These are phyloP conservation scores for Podabrus alpinus DNA, from an alignment of 2,888 invertebrate species.

Conservation along the genomic window DNA sequence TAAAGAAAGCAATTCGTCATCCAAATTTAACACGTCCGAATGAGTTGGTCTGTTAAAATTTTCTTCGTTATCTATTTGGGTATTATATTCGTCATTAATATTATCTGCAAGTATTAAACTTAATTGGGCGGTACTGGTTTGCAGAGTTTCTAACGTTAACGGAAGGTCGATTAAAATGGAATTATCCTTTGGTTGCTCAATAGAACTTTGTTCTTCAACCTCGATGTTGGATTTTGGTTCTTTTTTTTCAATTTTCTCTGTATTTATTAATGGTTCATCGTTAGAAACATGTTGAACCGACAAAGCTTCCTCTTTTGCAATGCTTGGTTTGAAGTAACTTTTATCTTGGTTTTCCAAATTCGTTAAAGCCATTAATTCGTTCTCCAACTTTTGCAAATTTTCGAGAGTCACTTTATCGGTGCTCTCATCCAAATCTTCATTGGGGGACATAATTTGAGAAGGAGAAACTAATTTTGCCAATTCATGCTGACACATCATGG, in stretches of 20 bases:
- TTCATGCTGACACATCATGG: slow-evolving; percentile 4
- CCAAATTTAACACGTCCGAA: not conserved
- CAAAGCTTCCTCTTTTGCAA: not conserved
- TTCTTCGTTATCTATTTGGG: not conserved
- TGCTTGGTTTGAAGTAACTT: not conserved
- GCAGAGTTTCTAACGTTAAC: not conserved
- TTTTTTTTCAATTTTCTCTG: not conserved
- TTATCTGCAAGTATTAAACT: not conserved
- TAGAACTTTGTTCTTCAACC: not conserved
- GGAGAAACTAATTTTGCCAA: not conserved
- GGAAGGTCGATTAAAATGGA: not conserved
- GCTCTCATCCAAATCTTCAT: not conserved
- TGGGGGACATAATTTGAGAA: not conserved
- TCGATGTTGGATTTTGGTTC: not conserved
- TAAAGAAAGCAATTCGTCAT: not conserved
- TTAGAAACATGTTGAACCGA: not conserved
- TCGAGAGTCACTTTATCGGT: slow-evolving; percentile 12
- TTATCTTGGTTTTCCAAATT: not conserved
- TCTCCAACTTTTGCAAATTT: slow-evolving; percentile 17
- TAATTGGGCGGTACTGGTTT: slow-evolving; percentile 1
- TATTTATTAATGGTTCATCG: not conserved
- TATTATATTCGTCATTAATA: not conserved
- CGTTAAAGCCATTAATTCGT: slow-evolving; percentile 4
- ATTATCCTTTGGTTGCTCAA: not conserved
- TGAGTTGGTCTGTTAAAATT: not conserved